Percentiles rank a stretch among this genome's conserved stretches.
phyloP scores from a whole-genome alignment of 1,140 invertebrate genomes.

The Dinoponera quadriceps region DNA sequence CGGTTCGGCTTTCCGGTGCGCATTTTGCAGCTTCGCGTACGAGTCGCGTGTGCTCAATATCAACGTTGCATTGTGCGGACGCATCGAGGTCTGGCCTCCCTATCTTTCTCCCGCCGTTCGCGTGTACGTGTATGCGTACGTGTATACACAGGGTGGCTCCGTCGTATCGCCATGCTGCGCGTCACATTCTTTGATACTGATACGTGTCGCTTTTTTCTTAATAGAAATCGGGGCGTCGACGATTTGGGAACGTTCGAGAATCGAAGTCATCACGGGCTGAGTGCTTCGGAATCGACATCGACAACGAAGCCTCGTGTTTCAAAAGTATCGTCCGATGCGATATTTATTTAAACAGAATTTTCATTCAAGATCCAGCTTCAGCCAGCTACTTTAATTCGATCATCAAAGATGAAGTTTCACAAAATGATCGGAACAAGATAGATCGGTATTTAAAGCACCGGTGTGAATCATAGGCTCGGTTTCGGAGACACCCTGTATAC shows the following conservation, averaged over 20 bases:
- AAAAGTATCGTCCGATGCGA: no score
- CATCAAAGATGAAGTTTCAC: neutral
- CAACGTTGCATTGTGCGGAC: constrained; percentile 77
- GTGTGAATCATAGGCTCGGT: neutral
- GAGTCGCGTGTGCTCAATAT: constrained; percentile 75
- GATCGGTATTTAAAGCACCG: neutral
- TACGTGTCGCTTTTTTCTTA: neutral
- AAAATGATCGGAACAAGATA: neutral
- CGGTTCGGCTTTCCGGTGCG: constrained; percentile 59
- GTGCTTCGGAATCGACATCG: neutral
- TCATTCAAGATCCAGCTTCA: neutral
- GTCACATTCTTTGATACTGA: neutral
- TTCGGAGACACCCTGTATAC: constrained; percentile 53
- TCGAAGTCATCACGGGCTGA: neutral
- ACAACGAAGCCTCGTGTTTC: neutral
- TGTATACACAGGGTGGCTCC: constrained; percentile 27
- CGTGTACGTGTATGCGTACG: constrained; percentile 28
- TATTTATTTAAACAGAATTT: no score
- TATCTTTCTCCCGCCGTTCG: constrained; percentile 25
- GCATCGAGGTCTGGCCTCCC: constrained; percentile 43
- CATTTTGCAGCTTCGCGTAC: constrained; percentile 66
- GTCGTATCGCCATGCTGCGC: neutral
- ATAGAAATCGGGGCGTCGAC: neutral
- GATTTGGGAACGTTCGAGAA: neutral
- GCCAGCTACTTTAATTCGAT: neutral